Percentiles rank a stretch among this genome's conserved stretches.
These are phyloP conservation scores for Hystrix brachyura DNA, from an alignment of 2,113 vertebrate species.

Conservation along the genomic window DNA sequence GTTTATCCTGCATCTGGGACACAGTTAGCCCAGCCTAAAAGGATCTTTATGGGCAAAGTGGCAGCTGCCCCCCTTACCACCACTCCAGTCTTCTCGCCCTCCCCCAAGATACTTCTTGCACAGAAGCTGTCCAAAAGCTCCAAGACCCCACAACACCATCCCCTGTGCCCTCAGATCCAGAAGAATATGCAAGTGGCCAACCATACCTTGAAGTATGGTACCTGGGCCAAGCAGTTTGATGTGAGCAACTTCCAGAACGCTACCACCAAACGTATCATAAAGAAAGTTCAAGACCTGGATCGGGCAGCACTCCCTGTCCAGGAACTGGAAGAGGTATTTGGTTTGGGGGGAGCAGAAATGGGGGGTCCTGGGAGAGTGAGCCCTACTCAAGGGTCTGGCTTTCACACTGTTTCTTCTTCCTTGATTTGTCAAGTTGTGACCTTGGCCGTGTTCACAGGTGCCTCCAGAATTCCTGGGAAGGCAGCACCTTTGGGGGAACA, in stretches of 20 bases:
- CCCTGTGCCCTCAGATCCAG: constrained; percentile 88
- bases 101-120: not conserved
- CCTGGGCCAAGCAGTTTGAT: constrained; percentile 92
- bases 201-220: constrained; percentile 92
- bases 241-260: constrained; percentile 93
- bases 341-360: no score
- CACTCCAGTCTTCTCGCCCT: not conserved
- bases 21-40: not conserved
- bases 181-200: constrained; percentile 93
- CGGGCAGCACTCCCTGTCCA: constrained; percentile 89
- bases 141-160: not conserved
- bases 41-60: not conserved
- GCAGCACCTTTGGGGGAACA: not conserved
- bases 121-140: not conserved
- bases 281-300: constrained; percentile 95
- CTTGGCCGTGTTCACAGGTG: rapidly evolving
- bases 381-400: not conserved
- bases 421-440: not conserved
- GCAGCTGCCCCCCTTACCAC: rapidly evolving
- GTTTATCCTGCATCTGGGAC: not conserved
- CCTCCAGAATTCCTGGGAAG: not conserved
- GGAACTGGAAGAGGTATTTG: constrained; percentile 93
- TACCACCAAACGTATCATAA: constrained; percentile 91
- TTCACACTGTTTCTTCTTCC: not conserved
- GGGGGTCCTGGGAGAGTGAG: not conserved